phyloP scores from a whole-genome alignment of 2,113 vertebrate genomes.

The Pelobates fuscus region DNA sequence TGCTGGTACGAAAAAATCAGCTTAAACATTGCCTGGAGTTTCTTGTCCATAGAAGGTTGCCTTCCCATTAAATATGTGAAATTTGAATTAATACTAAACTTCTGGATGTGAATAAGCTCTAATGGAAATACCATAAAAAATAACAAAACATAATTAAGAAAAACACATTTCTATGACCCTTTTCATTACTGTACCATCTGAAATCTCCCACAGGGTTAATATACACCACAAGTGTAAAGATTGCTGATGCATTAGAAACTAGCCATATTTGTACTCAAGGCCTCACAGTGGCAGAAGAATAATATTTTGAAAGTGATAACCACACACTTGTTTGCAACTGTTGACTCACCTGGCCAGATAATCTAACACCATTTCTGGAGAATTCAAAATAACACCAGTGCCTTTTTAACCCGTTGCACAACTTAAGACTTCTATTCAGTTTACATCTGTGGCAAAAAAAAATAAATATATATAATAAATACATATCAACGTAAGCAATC shows the following conservation, averaged over 20 bases:
- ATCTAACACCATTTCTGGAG: conserved; percentile 40
- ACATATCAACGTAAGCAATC: conserved; percentile 49
- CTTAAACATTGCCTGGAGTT: no score
- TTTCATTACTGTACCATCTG: background rate
- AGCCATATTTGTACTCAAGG: background rate
- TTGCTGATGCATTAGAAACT: background rate
- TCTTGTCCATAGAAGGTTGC: no score
- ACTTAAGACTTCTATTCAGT: conserved; percentile 39
- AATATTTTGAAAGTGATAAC: conserved; percentile 51
- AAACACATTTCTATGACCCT: background rate
- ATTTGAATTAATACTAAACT: no score
- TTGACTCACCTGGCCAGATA: conserved; percentile 31
- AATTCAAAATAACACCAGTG: conserved; percentile 34
- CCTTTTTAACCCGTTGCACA: conserved; percentile 43
- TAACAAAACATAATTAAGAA: background rate
- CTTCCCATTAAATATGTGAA: no score
- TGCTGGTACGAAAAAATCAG: no score
- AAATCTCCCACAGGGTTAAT: background rate
- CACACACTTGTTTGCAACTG: conserved; percentile 36
- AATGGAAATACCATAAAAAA: background rate
- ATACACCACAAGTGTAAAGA: background rate
- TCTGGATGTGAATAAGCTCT: no score
- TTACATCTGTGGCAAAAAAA: conserved; percentile 39
- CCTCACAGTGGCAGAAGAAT: conserved; percentile 49
- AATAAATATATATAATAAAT: conserved; percentile 51